Evolutionary conservation across 2,888 invertebrate species (phyloP), one percentile per base, ranked within the genome.

Genomic region (Pyrrhosoma nymphula): DNA sequence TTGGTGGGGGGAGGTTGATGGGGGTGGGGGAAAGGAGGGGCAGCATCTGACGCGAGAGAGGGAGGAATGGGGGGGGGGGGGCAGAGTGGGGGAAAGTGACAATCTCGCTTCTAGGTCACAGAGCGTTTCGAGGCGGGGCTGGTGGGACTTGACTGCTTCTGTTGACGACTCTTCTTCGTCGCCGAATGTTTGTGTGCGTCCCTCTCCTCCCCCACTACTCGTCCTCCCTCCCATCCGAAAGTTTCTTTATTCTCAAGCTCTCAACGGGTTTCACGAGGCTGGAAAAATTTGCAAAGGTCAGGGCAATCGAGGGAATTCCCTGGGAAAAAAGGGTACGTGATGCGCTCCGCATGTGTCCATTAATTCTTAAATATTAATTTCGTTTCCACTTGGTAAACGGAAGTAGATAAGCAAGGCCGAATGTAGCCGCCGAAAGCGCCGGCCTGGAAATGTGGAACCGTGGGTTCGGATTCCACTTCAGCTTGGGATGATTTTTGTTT

Each of bases 61-160:
- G 23, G 75, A 23, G 75, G 10, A 75, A 30, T n/a, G 30, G 82
- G 14, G 16, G 26, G 14, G 35, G 82, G 16, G 12, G 16, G 12
- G 82, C 35, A 35, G 16, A 35, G 30, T 6, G 69, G 26, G 82
- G 35, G 16, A 82, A 35, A 16, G 30, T 1, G 35, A 30, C 30
- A 82, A 35, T 35, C 35, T 35, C 35, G 82, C 82, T 82, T 82
- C 82, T 82, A 35, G 82, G 82, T 82, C 82, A 82, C 69, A n/a
- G 30, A n/a, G 82, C 30, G 30, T 35, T n/a, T 69, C 69, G 69
- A 69, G 69, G 69, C 30, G 35, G 82, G 35, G 35, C 35, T 0
- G 16, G 30, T 26, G 82, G 82, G 82, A 35, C 18, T 60, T 60
- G 69, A 69, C 69, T n/a, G 82, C 82, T 82, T 6, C 82, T 82